Base-by-base conservation (phyloP, 2,113 vertebrate genomes). In the human region DNA sequence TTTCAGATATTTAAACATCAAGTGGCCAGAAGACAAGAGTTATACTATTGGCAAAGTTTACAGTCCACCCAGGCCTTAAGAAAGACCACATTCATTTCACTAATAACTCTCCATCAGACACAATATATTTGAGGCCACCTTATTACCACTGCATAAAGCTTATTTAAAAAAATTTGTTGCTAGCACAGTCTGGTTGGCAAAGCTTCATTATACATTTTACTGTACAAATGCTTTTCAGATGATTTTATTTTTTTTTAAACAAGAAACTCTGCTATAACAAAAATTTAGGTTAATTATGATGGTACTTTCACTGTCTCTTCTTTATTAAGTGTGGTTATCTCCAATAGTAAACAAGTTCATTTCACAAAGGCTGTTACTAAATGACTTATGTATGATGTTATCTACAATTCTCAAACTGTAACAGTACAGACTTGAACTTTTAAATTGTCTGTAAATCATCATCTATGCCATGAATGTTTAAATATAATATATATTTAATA, bases 401-500 rank as follows among this genome's bases (percentile, higher is more conserved):
- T 98, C 98, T 99, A 99, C 98, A 99, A 98, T 98, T 98, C 98
- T 99, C 98, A 98, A 99, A 98, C 98, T 98, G 98, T 95, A 96
- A 98, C 98, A 98, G 98, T 98, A 98, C 98, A 98, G 98, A 99
- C 98, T 97, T 97, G 96, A 98, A 97, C 96, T 98, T 97, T 98
- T 97, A 97, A 98, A 98, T 97, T 98, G 98, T 98, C 98, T 98
- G 98, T 98, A 98, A 98, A 98, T 98, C 98, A 98, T 98, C 98
- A 98, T 98, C 98, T 99, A 99, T 99, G 98, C 98, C 98, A 98
- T 98, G 98, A 99, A 98, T 98, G 98, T 98, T 99, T 99, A 99
- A 99, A 99, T 99, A 99, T 95, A 99, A 98, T 99, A 99, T 99
- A 98, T 98, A 99, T 99, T 98, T 99, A 98, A 98, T 99, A 99